These are phyloP conservation scores for Torymus auratus DNA, from an alignment of 2,888 invertebrate species.

Conservation along the genomic window DNA sequence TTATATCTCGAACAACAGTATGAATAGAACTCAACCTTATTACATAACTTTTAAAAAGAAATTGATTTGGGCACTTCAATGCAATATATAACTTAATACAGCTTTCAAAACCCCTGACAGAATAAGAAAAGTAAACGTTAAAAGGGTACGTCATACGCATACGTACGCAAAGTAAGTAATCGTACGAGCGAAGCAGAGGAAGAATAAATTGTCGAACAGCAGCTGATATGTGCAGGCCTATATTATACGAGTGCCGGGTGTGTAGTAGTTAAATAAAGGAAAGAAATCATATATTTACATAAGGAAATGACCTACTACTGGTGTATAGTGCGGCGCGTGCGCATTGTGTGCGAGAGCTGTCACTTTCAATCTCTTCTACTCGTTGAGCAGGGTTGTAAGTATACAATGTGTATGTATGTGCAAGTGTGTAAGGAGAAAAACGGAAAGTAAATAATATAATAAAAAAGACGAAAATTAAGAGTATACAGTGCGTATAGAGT, in stretches of 20 bases:
- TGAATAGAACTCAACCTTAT: background rate
- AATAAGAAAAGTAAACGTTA: slow-evolving; percentile 8
- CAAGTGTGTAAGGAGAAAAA: background rate
- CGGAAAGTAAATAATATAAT: background rate
- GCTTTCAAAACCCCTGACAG: background rate
- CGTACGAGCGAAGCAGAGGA: slow-evolving; percentile 17
- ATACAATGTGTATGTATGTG: background rate
- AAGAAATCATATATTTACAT: slow-evolving; percentile 51
- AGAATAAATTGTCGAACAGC: slow-evolving; percentile 39
- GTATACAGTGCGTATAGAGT: too few relatives aligned
- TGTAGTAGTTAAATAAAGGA: slow-evolving; percentile 46
- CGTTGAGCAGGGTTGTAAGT: background rate
- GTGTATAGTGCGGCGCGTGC: slow-evolving; percentile 11
- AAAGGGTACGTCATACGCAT: background rate
- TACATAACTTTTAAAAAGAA: slow-evolving; percentile 9
- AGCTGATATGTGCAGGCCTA: slow-evolving; percentile 18
- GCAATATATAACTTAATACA: background rate
- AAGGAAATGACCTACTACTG: slow-evolving; percentile 55
- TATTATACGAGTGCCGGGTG: slow-evolving; percentile 12
- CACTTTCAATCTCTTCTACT: slow-evolving; percentile 26
- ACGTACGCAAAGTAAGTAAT: slow-evolving; percentile 3
- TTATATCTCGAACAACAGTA: background rate
- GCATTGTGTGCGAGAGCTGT: slow-evolving; percentile 41
- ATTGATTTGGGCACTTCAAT: background rate
- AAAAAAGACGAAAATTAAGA: too few relatives aligned